These are phyloP conservation scores for Cremastinae sp. DNA, from an alignment of 2,888 invertebrate genomes.

Conservation along the genomic window DNA sequence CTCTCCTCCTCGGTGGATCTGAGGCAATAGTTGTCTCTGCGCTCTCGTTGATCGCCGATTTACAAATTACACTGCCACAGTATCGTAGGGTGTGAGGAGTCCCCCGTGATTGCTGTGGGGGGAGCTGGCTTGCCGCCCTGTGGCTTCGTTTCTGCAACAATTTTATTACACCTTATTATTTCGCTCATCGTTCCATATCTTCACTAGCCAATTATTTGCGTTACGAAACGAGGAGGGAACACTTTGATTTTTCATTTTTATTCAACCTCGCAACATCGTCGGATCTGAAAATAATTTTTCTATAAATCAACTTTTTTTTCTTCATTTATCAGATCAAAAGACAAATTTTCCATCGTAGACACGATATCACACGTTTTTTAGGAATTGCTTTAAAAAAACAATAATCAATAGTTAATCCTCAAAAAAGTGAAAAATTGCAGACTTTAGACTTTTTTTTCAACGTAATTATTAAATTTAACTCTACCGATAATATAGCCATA, in stretches of 20 bases:
- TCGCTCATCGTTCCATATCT: slow-evolving; percentile 9
- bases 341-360: too few relatives aligned
- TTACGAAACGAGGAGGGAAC: slow-evolving; percentile 26
- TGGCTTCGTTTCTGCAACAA: slow-evolving; percentile 93
- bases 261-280: too few relatives aligned
- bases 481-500: too few relatives aligned
- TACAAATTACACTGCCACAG: slow-evolving; percentile 99
- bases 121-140: slow-evolving; percentile 85
- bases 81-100: slow-evolving; percentile 97
- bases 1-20: slow-evolving; percentile 40
- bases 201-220: slow-evolving; percentile 3
- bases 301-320: slow-evolving; percentile 7
- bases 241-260: neutral
- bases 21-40: slow-evolving; percentile 49
- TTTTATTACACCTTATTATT: slow-evolving; percentile 36
- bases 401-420: too few relatives aligned
- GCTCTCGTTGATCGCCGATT: slow-evolving; percentile 74
- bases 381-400: too few relatives aligned
- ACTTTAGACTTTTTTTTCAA: too few relatives aligned
- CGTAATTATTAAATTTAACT: too few relatives aligned
- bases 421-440: too few relatives aligned
- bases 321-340: slow-evolving; percentile 35
- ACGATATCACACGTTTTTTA: too few relatives aligned
- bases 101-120: slow-evolving; percentile 83
- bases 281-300: too few relatives aligned